Percentiles rank a stretch among this genome's conserved stretches.
Evolutionary conservation across 1,140 invertebrate species (phyloP).

Genomic region (Caenorhabditis tropicalis): DNA sequence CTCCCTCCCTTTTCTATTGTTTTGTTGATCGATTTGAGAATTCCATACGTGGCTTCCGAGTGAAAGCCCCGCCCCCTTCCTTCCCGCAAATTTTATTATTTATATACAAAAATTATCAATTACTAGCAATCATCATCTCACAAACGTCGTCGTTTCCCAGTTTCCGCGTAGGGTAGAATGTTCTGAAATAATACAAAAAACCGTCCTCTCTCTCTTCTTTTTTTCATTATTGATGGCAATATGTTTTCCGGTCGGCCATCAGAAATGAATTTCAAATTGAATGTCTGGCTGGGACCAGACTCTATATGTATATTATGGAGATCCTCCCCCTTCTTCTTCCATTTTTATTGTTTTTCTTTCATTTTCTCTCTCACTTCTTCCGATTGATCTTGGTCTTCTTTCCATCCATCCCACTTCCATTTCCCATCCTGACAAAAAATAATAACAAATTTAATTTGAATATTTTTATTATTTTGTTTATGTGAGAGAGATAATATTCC

Average conservation of each 20-base stretch:
- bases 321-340: not conserved
- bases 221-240: not conserved
- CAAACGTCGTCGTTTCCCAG: slow-evolving; percentile 24
- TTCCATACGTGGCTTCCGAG: slow-evolving; percentile 16
- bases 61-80: not conserved
- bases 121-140: slow-evolving; percentile 19
- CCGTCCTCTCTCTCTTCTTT: not conserved
- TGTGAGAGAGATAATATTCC: not conserved
- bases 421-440: not conserved
- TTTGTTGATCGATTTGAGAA: not conserved
- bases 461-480: not conserved
- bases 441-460: not conserved
- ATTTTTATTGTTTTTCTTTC: not conserved
- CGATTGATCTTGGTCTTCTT: not conserved
- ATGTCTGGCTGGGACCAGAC: slow-evolving; percentile 34
- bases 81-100: too few relatives aligned
- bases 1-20: not conserved
- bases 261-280: not conserved
- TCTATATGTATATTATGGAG: slow-evolving; percentile 43
- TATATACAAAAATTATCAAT: not conserved
- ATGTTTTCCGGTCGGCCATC: not conserved
- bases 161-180: slow-evolving; percentile 28
- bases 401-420: not conserved
- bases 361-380: not conserved
- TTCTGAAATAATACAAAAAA: not conserved